Evolutionary conservation across 2,888 invertebrate genomes (phyloP), one percentile per base, ranked within the genome.

Genomic region (Latrodectus elegans): DNA sequence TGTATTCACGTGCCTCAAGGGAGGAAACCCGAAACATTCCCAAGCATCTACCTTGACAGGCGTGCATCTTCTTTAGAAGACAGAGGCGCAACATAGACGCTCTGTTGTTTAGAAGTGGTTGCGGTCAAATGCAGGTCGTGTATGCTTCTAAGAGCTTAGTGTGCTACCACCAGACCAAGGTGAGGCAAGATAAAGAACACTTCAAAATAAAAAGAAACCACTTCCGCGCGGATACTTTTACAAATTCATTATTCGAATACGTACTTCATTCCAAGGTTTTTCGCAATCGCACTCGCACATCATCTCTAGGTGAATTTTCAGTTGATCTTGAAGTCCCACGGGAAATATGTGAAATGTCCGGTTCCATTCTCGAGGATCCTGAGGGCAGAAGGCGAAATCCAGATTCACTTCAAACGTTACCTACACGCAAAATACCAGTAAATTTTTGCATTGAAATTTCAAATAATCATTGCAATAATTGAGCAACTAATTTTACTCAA

Each of bases 201-300:
- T 4, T 6, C 0, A 38, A 38, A 38, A 38, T 38, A 38, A 38
- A 38, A 38, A 38, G 38, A 38, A 38, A 38, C 4, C 4, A 38
- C 4, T n/a, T n/a, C n/a, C n/a, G n/a, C n/a, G n/a, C 4, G 6
- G 38, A 38, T 38, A 38, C 6, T 38, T 38, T 4, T 38, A 6
- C 38, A 38, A n/a, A n/a, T 6, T 38, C 3, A 38, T 38, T 6
- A 38, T 38, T 38, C 38, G 38, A 38, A 38, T 38, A 38, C 60
- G 71, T 74, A 85, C 88, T 65, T 73, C 81, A 9, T 84, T 82
- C 60, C 22, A 38, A 1, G 76, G 67, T 87, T 94, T 94, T 92
- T 99, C 99, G 92, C 99, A 99, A 8, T 96, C 96, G 91, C 99
- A 99, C 91, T 97, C 96, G 92, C 99, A 99, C 67, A 97, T 93